These are phyloP conservation scores for Gymnogyps californianus DNA, from an alignment of 2,113 vertebrate genomes.

Conservation along the genomic window DNA sequence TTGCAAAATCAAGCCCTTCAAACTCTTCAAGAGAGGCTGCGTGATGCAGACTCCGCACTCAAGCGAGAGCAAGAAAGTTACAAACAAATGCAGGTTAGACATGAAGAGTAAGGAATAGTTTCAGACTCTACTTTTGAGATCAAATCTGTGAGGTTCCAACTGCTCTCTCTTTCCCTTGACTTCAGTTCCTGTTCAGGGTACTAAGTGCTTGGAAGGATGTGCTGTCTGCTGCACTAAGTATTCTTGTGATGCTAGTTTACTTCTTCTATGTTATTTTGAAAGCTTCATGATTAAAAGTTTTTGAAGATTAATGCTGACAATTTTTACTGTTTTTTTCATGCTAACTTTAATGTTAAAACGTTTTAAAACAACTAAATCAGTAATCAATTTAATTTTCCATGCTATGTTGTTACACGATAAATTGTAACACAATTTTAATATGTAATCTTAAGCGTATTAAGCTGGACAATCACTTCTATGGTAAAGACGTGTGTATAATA, in stretches of 20 bases:
- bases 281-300: not conserved
- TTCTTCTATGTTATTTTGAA: not conserved
- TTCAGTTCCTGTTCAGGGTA: not conserved
- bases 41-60: slow-evolving; percentile 81
- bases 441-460: not conserved
- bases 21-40: slow-evolving; percentile 86
- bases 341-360: not conserved
- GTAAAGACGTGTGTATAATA: not conserved
- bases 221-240: not conserved
- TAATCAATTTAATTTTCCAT: not conserved
- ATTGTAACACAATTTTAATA: not conserved
- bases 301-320: not conserved
- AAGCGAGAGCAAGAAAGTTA: slow-evolving; percentile 90
- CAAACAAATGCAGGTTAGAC: slow-evolving; percentile 91
- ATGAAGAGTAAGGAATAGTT: not conserved
- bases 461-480: not conserved
- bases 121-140: not conserved
- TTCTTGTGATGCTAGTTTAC: not conserved
- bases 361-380: not conserved
- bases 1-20: slow-evolving; percentile 90
- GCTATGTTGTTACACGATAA: not conserved
- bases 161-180: not conserved
- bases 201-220: not conserved
- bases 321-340: not conserved
- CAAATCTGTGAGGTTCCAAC: not conserved